A percentile compares a stretch with the other conserved stretches of the same genome.
Evolutionary conservation across 2,888 invertebrate species (phyloP).

Genomic region (Chalcis sispes): DNA sequence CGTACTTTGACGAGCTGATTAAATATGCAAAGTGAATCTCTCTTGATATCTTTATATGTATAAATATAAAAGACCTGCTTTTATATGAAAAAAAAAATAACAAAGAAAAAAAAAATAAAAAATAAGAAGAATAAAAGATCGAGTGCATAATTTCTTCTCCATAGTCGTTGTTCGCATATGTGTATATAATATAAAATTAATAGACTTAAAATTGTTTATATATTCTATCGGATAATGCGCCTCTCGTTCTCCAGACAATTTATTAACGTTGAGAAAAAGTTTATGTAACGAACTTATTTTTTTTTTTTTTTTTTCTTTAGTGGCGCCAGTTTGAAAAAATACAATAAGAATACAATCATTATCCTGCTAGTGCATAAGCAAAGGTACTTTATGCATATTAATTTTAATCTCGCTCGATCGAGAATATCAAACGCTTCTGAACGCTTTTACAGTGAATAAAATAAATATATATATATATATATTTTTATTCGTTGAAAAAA

Average conservation of each 20-base stretch:
- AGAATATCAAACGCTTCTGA: too few species aligned
- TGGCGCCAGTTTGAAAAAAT: slow-evolving; percentile 2
- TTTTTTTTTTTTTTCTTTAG: too few species aligned
- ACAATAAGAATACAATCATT: not conserved
- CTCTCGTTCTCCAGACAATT: slow-evolving; percentile 19
- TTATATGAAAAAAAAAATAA: too few species aligned
- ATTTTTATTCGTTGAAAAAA: too few species aligned
- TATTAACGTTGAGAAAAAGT: not conserved
- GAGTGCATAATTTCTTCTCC: slow-evolving; percentile 8
- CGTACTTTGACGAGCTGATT: slow-evolving; percentile 33
- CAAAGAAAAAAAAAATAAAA: too few species aligned
- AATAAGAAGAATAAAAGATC: slow-evolving; percentile 43
- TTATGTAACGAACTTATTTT: slow-evolving; percentile 20
- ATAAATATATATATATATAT: too few species aligned
- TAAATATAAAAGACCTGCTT: slow-evolving; percentile 28
- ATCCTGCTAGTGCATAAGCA: not conserved
- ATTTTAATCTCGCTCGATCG: too few species aligned
- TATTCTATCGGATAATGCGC: not conserved
- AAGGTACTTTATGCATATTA: not conserved
- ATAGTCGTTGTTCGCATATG: not conserved
- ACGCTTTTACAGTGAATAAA: too few species aligned
- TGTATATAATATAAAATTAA: slow-evolving; percentile 32
- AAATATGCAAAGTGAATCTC: slow-evolving; percentile 44
- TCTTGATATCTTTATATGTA: slow-evolving; percentile 41
- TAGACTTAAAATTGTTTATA: slow-evolving; percentile 4